Conservation (phyloP, 2,113 vertebrate genomes). For the Gambusia affinis region DNA sequence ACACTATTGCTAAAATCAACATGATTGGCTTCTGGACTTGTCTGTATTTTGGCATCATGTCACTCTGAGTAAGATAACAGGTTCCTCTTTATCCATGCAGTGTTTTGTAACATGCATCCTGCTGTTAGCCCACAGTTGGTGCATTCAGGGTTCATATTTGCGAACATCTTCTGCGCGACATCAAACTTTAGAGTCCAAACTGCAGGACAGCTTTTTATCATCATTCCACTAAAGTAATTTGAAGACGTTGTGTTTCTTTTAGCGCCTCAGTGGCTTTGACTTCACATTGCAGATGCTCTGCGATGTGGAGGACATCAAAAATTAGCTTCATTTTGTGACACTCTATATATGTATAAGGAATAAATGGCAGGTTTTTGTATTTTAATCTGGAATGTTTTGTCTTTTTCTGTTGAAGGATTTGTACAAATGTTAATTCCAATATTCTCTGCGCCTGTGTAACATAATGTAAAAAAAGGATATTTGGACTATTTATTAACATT, state of each 20-base stretch:
- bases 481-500: conserved; percentile 84
- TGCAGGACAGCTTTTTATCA: conserved; percentile 14
- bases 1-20: conserved; percentile 30
- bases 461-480: conserved; percentile 79
- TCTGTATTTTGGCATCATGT: background rate
- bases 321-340: conserved; percentile 37
- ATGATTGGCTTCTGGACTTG: conserved; percentile 11
- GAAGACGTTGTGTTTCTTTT: conserved; percentile 14
- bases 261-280: conserved; percentile 30
- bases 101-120: background rate
- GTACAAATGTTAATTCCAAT: conserved; percentile 72
- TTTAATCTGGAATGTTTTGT: conserved; percentile 33
- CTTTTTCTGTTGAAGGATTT: conserved; percentile 47
- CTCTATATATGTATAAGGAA: conserved; percentile 15
- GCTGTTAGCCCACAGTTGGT: background rate
- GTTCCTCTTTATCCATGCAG: background rate
- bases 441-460: conserved; percentile 78
- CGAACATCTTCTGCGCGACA: conserved; percentile 3
- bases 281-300: conserved; percentile 9
- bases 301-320: conserved; percentile 26
- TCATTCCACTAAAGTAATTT: conserved; percentile 36
- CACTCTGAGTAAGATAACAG: background rate
- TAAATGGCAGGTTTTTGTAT: conserved; percentile 45
- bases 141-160: conserved; percentile 43
- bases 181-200: conserved; percentile 6